A percentile compares a stretch with the other conserved stretches of the same genome.
Evolutionary conservation across 2,888 invertebrate species (phyloP).

Genomic region (Danaus chrysippus): DNA sequence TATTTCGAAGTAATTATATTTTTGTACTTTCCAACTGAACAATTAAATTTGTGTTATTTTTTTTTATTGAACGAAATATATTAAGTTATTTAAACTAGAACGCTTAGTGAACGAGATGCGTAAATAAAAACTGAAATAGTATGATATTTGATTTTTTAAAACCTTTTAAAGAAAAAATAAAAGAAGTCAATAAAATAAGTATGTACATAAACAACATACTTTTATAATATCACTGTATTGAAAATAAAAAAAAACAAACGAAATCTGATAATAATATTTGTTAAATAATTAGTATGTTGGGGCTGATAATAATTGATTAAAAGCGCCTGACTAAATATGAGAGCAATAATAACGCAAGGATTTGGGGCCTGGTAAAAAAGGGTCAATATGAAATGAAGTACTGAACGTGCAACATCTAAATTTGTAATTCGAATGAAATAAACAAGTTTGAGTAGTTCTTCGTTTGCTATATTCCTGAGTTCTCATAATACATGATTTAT

Average conservation of each 20-base stretch:
- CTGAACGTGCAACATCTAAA: too few species aligned
- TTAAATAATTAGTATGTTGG: too few species aligned
- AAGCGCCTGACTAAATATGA: too few species aligned
- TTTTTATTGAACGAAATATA: constrained; percentile 29
- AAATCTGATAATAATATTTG: too few species aligned
- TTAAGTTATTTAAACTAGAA: constrained; percentile 29
- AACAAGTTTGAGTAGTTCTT: too few species aligned
- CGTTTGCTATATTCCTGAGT: too few species aligned
- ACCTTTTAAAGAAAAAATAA: neutral
- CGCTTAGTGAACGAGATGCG: constrained; percentile 1
- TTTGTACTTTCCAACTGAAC: constrained; percentile 61
- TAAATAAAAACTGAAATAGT: neutral
- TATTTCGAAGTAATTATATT: constrained; percentile 66
- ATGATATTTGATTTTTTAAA: neutral
- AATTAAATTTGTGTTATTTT: constrained; percentile 42
- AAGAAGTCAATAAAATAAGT: neutral
- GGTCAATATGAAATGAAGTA: neutral
- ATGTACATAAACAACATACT: constrained; percentile 2
- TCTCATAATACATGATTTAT: constrained; percentile 9
- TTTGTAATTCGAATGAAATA: too few species aligned
- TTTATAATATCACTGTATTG: neutral
- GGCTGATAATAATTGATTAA: too few species aligned
- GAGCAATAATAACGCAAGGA: too few species aligned
- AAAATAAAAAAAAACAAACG: too few species aligned
- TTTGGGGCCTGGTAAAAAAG: too few species aligned